Base-by-base conservation (phyloP, 92 coral and sea anemone genomes). In the Zoanthus solanderi region DNA sequence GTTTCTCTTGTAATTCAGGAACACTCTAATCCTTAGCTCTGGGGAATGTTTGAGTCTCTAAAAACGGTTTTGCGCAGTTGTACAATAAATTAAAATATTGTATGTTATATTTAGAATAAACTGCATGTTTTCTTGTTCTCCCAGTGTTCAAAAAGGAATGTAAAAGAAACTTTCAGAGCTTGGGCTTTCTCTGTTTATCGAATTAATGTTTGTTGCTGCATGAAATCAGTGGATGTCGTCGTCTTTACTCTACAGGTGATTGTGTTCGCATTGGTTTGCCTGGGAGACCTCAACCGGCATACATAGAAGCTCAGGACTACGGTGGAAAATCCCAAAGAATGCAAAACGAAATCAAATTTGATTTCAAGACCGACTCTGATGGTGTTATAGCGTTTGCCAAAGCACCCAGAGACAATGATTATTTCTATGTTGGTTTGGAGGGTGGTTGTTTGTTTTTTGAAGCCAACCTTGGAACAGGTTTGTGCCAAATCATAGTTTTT, bases 391-490 rank as follows among this genome's bases (percentile, higher is more conserved):
- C 84, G 28, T 90, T 78, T 76, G 92, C 83, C 18, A 90, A 90
- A 46, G 92, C 87, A 7, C 85, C 85, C 23, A 53, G 61, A 34
- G 89, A 71, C 42, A 83, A 68, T 4, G 92, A 90, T 45, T 86
- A 77, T 14, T 78, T 90, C 68, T 88, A 78, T 9, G 71, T 90
- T 56, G 88, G 88, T 60, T 63, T 90, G 83, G 82, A 85, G 65
- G 88, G 88, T 28, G 92, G 92, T 7, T 79, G 78, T 52, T 78
- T 90, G 18, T 84, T 79, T 7, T 90, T 71, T 48, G 92, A 90
- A 60, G 78, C 78, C 13, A 85, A 90, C 44, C 86, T 90, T 28
- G 92, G 92, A 34, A 90, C 92, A 78, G 92, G 92, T 90, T 58
- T 4, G 85, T 50, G 18, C 11, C 8, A 14, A 32, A 58, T 17